Base-by-base conservation (phyloP, 2,888 invertebrate genomes). In the Sarcophaga variegata region DNA sequence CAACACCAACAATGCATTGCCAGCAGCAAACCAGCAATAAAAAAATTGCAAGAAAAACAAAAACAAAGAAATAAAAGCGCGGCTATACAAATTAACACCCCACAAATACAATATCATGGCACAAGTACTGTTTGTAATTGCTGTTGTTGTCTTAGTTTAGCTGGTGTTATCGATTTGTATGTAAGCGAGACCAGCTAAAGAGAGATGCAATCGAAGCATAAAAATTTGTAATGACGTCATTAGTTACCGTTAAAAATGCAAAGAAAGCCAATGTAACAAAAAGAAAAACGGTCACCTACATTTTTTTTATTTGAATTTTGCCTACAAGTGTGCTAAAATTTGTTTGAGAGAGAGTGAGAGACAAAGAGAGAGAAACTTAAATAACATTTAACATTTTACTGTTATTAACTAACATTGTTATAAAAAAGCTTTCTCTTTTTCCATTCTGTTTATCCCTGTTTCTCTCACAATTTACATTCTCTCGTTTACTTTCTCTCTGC, bases 141-240 rank as follows among this genome's bases (percentile, higher is more conserved):
- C 2, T 62, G 20, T 54, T 54, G 3, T 54, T 17, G 12, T 2
- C 1, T 12, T 54, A 54, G 54, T 17, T 54, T 14, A 14, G 62
- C n/a, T 62, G 62, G 62, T 62, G 63, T 75, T 70, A 82, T 77
- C 64, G 76, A 82, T 76, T 75, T 20, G 14, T 14, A 54, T 70
- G 63, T 37, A 20, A 63, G 27, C 47, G 25, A 78, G 25, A 78
- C 69, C 78, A 78, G 22, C 25, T 54, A 54, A 64, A 12, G 27
- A 37, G 63, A 37, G 54, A n/a, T 64, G 70, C 78, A 85, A 37
- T 63, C 63, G n/a, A 64, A 80, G 59, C 85, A 81, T 71, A 81
- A 66, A 75, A 71, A 25, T 70, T 62, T 60, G 49, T 62, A 81
- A 76, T 87, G 87, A 87, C 87, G 87, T 87, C 87, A 87, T 87